phyloP scores from a whole-genome alignment of 2,113 vertebrate genomes.

The Aegithalos caudatus region DNA sequence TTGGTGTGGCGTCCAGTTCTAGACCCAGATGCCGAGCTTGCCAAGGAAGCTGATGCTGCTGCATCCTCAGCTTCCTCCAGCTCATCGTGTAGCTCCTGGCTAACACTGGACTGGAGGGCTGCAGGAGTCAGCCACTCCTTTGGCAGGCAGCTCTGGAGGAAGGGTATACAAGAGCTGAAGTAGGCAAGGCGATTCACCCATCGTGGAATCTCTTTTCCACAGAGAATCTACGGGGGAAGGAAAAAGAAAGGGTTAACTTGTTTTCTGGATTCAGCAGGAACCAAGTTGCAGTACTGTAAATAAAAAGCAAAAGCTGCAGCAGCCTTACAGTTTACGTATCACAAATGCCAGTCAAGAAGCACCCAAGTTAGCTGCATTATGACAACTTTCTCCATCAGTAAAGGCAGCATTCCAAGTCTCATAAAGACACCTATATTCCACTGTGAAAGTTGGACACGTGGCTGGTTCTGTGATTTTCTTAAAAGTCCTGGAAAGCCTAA shows the following conservation, averaged over 20 bases:
- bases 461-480: not conserved
- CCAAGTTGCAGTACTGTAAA: not conserved
- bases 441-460: not conserved
- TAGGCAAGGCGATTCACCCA: slow-evolving; percentile 99
- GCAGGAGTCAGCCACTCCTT: slow-evolving; percentile 98
- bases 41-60: slow-evolving; percentile 81
- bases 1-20: slow-evolving; percentile 87
- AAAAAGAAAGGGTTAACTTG: not conserved
- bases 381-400: not conserved
- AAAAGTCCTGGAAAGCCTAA: not conserved
- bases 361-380: not conserved
- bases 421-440: not conserved
- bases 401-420: not conserved
- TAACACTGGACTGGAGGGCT: slow-evolving; percentile 95
- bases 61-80: slow-evolving; percentile 94
- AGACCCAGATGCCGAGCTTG: slow-evolving; percentile 73
- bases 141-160: slow-evolving; percentile 97
- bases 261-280: not conserved
- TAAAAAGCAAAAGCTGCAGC: not conserved
- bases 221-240: slow-evolving; percentile 82
- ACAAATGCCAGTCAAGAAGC: not conserved
- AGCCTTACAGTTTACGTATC: not conserved
- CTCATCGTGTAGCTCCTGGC: slow-evolving; percentile 94
- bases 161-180: slow-evolving; percentile 99
- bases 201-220: slow-evolving; percentile 95